phyloP scores from a whole-genome alignment of 2,113 vertebrate genomes.

The Centrocercus urophasianus region DNA sequence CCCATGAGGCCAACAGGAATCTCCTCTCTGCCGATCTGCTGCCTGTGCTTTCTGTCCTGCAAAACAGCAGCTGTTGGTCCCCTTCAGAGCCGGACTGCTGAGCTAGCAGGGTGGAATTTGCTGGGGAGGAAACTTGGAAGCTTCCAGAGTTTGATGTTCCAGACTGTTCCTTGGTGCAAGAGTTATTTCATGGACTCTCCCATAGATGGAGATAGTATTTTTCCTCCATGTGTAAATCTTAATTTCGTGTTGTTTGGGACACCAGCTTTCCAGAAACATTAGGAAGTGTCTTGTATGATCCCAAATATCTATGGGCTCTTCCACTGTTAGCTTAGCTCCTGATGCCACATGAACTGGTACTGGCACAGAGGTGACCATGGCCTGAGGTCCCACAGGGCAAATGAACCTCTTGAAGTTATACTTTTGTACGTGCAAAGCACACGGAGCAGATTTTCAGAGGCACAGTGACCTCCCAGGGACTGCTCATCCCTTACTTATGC shows the following conservation, averaged over 20 bases:
- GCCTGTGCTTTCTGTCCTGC: not conserved
- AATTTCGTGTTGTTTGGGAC: not conserved
- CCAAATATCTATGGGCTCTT: not conserved
- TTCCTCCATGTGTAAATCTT: not conserved
- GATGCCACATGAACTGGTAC: rapidly evolving
- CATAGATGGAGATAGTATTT: constrained; percentile 38
- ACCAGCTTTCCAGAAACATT: not conserved
- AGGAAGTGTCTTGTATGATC: not conserved
- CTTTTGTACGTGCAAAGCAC: not conserved
- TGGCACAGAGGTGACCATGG: not conserved
- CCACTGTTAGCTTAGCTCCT: not conserved
- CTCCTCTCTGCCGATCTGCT: not conserved
- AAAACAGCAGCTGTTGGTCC: not conserved
- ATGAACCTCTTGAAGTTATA: not conserved
- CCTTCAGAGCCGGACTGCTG: not conserved
- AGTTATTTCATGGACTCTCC: constrained; percentile 39
- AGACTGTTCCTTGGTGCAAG: not conserved
- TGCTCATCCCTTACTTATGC: rapidly evolving
- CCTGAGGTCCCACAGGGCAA: not conserved
- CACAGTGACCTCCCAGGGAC: not conserved
- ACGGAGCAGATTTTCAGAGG: rapidly evolving
- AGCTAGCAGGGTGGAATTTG: not conserved
- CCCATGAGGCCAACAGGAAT: rapidly evolving
- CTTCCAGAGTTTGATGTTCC: not conserved
- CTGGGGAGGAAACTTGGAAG: not conserved